Evolutionary conservation across 1,140 invertebrate genomes (phyloP), one percentile per base, ranked within the genome.

Genomic region (Pristionchus pacificus): DNA sequence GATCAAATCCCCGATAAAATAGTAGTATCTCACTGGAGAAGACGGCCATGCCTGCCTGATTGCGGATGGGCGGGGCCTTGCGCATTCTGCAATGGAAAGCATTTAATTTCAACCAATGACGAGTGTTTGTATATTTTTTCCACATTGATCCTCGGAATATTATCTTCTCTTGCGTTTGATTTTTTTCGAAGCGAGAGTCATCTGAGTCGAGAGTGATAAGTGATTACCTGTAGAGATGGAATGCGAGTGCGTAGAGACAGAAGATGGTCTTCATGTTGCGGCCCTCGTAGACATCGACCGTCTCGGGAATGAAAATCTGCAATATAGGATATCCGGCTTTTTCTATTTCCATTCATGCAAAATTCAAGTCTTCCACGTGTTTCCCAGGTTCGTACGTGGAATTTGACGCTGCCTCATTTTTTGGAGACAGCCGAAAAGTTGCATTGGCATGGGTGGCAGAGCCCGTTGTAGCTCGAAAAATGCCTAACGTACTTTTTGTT

Each of bases 251-350:
- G 87, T 92, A 91, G 38, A 93, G 87, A 80, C 91, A 92, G 85
- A 92, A 92, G 74, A 93, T 90, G 0, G 91, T 87, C 77, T 89
- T 86, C 89, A 92, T 91, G 83, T 92, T 92, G 81, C 92, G 91
- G 74, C 89, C 90, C 77, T 92, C 91, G 86, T 92, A 92, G 70
- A 92, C 89, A 84, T 93, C 91, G 72, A 91, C 91, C 10, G 91
- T 92, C 86, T 92, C 91, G 32, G 91, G 91, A 79, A 91, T 90
- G 84, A 92, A 91, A n/a, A 89, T 91, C 90, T 91, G 82, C 63
- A 87, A 33, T 13, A n/a, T n/a, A n/a, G n/a, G n/a, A n/a, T n/a
- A n/a, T n/a, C n/a, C n/a, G n/a, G n/a, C n/a, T n/a, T n/a, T n/a
- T n/a, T 86, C 32, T 67, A 76, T 63, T 75, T 74, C 19, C 64